Conservation (phyloP, 2,113 vertebrate species). For the Osmerus eperlanus region DNA sequence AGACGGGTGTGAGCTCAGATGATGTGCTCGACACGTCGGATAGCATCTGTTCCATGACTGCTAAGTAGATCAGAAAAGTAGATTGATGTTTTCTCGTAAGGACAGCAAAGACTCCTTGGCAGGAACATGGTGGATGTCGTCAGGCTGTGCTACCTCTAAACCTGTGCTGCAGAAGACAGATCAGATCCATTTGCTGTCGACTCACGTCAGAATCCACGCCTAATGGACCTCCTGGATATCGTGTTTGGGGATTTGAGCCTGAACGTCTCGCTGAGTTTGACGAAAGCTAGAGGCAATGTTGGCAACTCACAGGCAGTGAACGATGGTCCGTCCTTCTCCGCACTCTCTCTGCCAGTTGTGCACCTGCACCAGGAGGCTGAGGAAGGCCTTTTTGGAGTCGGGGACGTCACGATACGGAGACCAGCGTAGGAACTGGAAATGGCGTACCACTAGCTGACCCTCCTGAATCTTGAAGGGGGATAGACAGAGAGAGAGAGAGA, state of each 20-base stretch:
- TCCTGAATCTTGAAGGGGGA: conserved; percentile 80
- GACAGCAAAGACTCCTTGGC: too few species aligned
- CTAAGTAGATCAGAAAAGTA: too few species aligned
- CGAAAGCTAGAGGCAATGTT: background rate
- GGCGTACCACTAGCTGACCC: conserved; percentile 89
- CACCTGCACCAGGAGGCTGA: conserved; percentile 87
- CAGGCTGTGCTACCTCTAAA: too few species aligned
- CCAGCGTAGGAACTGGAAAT: conserved; percentile 97
- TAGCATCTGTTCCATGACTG: too few species aligned
- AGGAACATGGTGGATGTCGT: too few species aligned
- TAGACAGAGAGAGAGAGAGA: background rate
- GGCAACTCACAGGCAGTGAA: conserved; percentile 92
- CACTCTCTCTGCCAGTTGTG: conserved; percentile 94
- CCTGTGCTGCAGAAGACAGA: too few species aligned
- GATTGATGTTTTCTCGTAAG: too few species aligned
- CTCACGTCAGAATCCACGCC: too few species aligned
- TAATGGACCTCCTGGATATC: too few species aligned
- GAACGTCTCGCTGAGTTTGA: background rate
- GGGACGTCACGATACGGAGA: conserved; percentile 90
- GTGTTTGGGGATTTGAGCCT: background rate
- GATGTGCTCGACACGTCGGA: too few species aligned
- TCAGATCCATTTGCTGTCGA: too few species aligned
- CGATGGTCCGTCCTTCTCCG: conserved; percentile 85
- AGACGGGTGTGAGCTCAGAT: too few species aligned
- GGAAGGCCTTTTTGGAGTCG: conserved; percentile 91